Evolutionary conservation across 2,113 vertebrate species (phyloP), one percentile per base, ranked within the genome.

Genomic region (Girardinichthys multiradiatus): DNA sequence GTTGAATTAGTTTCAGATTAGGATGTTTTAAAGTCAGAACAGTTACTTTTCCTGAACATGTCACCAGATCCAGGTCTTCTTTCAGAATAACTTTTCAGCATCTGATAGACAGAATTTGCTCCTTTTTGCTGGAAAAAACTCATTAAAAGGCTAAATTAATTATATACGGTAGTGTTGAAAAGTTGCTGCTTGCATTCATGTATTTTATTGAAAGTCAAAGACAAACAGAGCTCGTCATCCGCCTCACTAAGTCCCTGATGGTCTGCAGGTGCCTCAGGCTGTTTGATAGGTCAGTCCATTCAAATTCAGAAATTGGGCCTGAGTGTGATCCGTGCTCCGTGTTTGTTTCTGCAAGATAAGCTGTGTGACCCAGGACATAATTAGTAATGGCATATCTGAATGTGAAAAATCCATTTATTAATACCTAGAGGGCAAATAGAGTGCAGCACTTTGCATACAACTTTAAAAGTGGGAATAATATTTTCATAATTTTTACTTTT

Each of bases 211-310:
- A 66, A 29, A 26, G 70, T 79, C 60, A 74, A 83, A 81, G 83
- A 83, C 75, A 19, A 33, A 3, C 30, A 39, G 64, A 51, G 0
- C 61, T 57, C 15, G 17, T 69, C 57, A 19, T 67, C 48, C 35
- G 42, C 29, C 35, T 28, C 27, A 64, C 72, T 51, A 45, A 0
- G 63, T 68, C 80, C 62, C 72, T 1, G 30, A 27, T 6, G 57
- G 79, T 69, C 48, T 79, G 59, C 76, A 66, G 65, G 65, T 57
- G 83, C 83, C 86, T 80, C 79, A 1, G 81, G 88, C 79, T 76
- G 71, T 29, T 10, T 42, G 17, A 82, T 86, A 88, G 82, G 86
- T 86, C 84, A 76, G 0, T 39, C 31, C 58, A 75, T 76, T 84
- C 37, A 74, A 69, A 76, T 45, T 67, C 51, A 60, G 57, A 65